Conservation (phyloP, 2,888 invertebrate genomes). For the Tipula confusa region DNA sequence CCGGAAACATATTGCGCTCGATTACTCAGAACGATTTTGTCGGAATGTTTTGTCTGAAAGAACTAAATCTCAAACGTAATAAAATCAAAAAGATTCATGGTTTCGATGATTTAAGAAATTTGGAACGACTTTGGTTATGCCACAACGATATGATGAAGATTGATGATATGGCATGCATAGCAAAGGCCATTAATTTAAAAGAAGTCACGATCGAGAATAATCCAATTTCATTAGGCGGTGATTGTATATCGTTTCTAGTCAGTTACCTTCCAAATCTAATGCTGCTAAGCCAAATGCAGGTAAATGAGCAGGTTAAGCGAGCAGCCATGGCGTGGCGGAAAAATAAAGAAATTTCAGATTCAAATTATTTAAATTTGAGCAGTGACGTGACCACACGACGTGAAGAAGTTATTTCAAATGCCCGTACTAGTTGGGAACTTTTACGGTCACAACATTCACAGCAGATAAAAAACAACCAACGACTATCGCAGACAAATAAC, state of each 20-base stretch:
- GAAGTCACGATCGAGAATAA: slow-evolving; percentile 86
- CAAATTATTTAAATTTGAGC: slow-evolving; percentile 49
- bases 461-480: slow-evolving; percentile 39
- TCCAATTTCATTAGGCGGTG: slow-evolving; percentile 73
- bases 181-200: slow-evolving; percentile 68
- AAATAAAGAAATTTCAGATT: slow-evolving; percentile 66
- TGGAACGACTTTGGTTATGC: slow-evolving; percentile 54
- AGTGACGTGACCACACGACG: slow-evolving; percentile 59
- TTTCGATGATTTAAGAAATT: slow-evolving; percentile 72
- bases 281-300: slow-evolving; percentile 70
- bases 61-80: slow-evolving; percentile 85
- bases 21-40: slow-evolving; percentile 73
- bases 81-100: slow-evolving; percentile 73
- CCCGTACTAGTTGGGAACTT: slow-evolving; percentile 82
- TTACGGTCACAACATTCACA: slow-evolving; percentile 67
- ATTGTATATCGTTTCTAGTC: slow-evolving; percentile 76
- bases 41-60: slow-evolving; percentile 73
- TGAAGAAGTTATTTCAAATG: slow-evolving; percentile 81
- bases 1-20: slow-evolving; percentile 81
- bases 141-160: slow-evolving; percentile 60
- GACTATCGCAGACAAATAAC: background rate
- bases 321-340: slow-evolving; percentile 76
- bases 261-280: slow-evolving; percentile 71
- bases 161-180: slow-evolving; percentile 80
- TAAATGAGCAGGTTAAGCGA: slow-evolving; percentile 71